phyloP scores from a whole-genome alignment of 2,888 invertebrate genomes.

The Zaprionus lineosus region DNA sequence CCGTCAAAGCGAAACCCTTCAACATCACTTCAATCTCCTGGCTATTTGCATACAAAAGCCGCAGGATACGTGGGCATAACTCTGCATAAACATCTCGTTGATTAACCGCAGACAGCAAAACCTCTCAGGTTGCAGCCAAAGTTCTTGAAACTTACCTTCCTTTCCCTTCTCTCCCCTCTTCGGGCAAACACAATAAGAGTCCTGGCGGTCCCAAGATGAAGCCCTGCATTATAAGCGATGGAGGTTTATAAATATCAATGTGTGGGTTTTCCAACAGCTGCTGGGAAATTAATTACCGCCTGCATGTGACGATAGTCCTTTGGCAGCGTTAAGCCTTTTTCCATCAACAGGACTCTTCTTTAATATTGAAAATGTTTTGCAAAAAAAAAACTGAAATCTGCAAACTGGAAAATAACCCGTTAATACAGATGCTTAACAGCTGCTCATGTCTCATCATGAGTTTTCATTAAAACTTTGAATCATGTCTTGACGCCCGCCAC shows the following conservation, averaged over 20 bases:
- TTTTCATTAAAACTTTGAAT: too few relatives aligned
- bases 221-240: conserved; percentile 11
- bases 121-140: conserved; percentile 20
- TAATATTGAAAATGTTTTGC: conserved; percentile 28
- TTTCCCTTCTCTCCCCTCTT: too few relatives aligned
- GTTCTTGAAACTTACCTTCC: conserved; percentile 18
- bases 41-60: conserved; percentile 22
- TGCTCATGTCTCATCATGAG: too few relatives aligned
- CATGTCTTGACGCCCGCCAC: too few relatives aligned
- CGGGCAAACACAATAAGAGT: background rate
- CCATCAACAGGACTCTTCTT: conserved; percentile 25
- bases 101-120: conserved; percentile 19
- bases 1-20: conserved; percentile 16
- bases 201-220: conserved; percentile 3
- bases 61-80: conserved; percentile 19
- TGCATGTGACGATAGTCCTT: background rate
- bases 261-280: conserved; percentile 30
- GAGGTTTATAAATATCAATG: conserved; percentile 16
- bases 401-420: too few relatives aligned
- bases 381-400: too few relatives aligned
- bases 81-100: conserved; percentile 40
- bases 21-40: background rate
- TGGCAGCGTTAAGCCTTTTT: conserved; percentile 9
- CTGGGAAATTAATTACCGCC: conserved; percentile 23
- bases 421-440: too few relatives aligned